Conservation (phyloP, 2,113 vertebrate species). For the Brachionichthys hirsutus region DNA sequence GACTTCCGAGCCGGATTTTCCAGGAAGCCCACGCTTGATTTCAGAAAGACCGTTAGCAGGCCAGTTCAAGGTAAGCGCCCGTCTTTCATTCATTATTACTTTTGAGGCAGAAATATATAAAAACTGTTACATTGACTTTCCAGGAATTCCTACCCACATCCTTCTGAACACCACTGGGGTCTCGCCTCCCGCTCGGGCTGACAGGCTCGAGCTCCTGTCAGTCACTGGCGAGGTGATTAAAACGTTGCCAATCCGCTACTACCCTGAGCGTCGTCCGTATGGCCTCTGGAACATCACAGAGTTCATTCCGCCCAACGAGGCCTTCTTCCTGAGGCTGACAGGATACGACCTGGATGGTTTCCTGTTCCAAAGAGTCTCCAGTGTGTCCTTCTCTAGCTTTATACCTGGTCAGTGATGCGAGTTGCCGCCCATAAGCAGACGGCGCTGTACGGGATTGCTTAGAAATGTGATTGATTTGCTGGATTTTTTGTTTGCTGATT, state of each 20-base stretch:
- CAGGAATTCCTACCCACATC: constrained; percentile 93
- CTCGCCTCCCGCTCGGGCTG: constrained; percentile 83
- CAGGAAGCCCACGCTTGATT: constrained; percentile 86
- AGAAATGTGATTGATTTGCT: neutral
- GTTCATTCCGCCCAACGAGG: constrained; percentile 90
- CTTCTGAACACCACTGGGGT: constrained; percentile 93
- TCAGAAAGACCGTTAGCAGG: constrained; percentile 87
- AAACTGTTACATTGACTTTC: constrained; percentile 5
- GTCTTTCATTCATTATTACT: constrained; percentile 1
- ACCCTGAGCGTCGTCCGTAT: constrained; percentile 84
- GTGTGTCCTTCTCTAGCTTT: constrained; percentile 93
- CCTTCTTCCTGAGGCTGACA: constrained; percentile 90
- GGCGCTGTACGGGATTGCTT: neutral
- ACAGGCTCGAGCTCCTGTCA: constrained; percentile 88
- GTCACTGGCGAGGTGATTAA: constrained; percentile 85
- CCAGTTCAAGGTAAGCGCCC: constrained; percentile 89
- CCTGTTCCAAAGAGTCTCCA: constrained; percentile 93
- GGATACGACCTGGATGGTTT: constrained; percentile 89
- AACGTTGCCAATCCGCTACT: constrained; percentile 89
- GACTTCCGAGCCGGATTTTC: constrained; percentile 96
- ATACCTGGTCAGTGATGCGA: constrained; percentile 83
- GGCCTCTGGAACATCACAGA: constrained; percentile 95
- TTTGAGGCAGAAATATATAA: neutral
- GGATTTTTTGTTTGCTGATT: neutral
- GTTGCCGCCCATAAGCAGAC: neutral